A percentile compares a stretch with the other conserved stretches of the same genome.
Conservation (phyloP, 2,888 invertebrate species). For the Geophilus truncorum region DNA sequence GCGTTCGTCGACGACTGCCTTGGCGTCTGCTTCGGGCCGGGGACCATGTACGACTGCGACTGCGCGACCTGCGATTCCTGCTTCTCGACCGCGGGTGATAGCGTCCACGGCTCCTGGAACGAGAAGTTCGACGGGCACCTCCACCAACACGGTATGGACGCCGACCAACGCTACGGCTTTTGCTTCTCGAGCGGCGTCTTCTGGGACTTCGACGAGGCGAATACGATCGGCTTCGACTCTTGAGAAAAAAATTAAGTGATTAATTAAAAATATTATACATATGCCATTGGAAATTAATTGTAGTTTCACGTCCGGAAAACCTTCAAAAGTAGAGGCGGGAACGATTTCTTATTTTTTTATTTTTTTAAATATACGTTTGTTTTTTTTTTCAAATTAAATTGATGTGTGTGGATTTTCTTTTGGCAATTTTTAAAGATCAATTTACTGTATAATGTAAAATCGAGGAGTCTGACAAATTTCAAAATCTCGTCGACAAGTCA, state of each 20-base stretch:
- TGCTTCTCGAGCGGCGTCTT: conserved; percentile 29
- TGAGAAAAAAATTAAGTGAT: not conserved
- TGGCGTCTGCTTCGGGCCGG: not conserved
- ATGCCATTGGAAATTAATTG: too few species aligned
- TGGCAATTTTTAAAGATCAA: too few species aligned
- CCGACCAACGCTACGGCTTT: conserved; percentile 15
- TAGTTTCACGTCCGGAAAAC: too few species aligned
- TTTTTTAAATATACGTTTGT: too few species aligned
- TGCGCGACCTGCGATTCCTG: conserved; percentile 14
- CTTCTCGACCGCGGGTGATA: conserved; percentile 32
- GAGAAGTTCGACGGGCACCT: conserved; percentile 27
- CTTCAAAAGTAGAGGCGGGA: too few species aligned
- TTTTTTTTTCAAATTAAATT: too few species aligned
- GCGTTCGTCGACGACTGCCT: not conserved
- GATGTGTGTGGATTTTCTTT: too few species aligned
- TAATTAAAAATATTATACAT: not conserved
- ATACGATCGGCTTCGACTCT: not conserved
- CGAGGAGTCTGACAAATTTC: too few species aligned
- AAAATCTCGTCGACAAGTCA: too few species aligned
- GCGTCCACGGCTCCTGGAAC: conserved; percentile 30
- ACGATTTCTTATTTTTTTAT: too few species aligned
- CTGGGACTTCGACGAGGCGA: not conserved
- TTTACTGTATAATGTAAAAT: too few species aligned
- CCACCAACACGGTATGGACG: conserved; percentile 33
- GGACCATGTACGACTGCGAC: conserved; percentile 31